phyloP scores from a whole-genome alignment of 2,797 vertebrate species.

The Hippopotamyrus pictus region DNA sequence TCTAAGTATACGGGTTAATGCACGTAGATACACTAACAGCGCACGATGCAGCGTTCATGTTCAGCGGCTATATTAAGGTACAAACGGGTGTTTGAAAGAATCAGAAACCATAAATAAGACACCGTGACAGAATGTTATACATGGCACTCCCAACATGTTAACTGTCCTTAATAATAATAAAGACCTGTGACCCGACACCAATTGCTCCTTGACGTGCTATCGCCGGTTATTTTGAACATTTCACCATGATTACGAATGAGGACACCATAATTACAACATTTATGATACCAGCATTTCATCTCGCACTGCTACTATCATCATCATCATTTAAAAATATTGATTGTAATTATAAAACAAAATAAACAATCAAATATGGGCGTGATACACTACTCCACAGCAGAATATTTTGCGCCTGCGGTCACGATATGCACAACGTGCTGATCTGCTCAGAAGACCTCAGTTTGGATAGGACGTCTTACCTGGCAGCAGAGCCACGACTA shows the following conservation, averaged over 20 bases:
- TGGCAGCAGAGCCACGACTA: slow-evolving; percentile 13
- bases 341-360: neutral
- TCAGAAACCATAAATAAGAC: neutral
- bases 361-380: neutral
- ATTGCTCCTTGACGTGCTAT: neutral
- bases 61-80: neutral
- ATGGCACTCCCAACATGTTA: neutral
- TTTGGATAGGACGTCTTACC: slow-evolving; percentile 11
- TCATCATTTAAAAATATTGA: neutral
- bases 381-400: neutral
- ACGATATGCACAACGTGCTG: neutral
- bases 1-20: neutral
- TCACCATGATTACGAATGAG: neutral
- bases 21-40: neutral
- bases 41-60: neutral
- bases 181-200: neutral
- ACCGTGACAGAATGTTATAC: neutral
- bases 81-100: neutral
- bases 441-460: neutral
- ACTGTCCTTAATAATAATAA: neutral
- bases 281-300: neutral
- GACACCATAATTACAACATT: neutral
- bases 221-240: neutral
- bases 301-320: neutral
- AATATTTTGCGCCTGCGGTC: neutral